Evolutionary conservation across 2,888 invertebrate species (phyloP), one percentile per base, ranked within the genome.

Genomic region (Ectemnius lituratus): DNA sequence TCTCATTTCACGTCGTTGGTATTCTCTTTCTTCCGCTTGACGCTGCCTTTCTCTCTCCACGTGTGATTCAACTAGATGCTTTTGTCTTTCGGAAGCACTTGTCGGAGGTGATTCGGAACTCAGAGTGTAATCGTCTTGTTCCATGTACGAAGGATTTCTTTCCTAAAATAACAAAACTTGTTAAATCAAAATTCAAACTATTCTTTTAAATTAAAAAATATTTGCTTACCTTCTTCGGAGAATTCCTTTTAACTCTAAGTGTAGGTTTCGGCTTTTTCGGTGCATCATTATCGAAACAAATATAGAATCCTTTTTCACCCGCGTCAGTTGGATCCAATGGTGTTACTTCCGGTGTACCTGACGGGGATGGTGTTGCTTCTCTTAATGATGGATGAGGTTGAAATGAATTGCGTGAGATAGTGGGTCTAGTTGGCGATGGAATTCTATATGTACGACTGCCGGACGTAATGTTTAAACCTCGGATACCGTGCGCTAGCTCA

Each of bases 251-350:
- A 72, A 93, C 93, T 79, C 97, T 92, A 66, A 97, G 91, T 16
- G 97, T 96, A 1, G 97, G 98, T 90, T 98, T 98, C 16, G 97
- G 97, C 86, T 97, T 93, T 89, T 96, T 96, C 16, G 97, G 97
- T 85, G 95, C 95, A 70, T 96, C 96, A 89, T 96, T 95, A 89
- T 97, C 97, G 89, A 98, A 97, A 64, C 97, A 96, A 88, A 98
- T 97, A 91, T 98, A 98, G 92, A 98, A 98, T 45, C 97, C 96
- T 90, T 97, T 96, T 89, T 96, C 96, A 13, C 86, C 88, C 14
- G 83, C 84, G 74, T 92, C 92, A 13, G 90, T 90, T 4, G 91
- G 88, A 81, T 93, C 93, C 49, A 91, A 90, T 45, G 91, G 87
- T n/a, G 87, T 76, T 85, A 92, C 79, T 90, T 92, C 84, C 81